Base-by-base conservation (phyloP, 92 coral and sea anemone genomes). In the Porites rus region DNA sequence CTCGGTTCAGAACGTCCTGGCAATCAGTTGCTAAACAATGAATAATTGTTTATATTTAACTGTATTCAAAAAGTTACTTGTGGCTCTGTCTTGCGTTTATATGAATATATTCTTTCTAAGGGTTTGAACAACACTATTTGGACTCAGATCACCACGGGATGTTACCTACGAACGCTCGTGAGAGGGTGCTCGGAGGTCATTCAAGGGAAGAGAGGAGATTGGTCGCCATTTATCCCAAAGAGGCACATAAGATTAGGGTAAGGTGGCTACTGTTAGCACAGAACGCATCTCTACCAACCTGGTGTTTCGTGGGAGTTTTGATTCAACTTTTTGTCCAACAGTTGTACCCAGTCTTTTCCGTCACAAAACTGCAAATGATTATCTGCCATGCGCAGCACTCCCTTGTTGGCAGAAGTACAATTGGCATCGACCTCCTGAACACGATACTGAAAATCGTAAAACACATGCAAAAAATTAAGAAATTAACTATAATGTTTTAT, bases 1-100 rank as follows among this genome's bases (percentile, higher is more conserved):
- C 68, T n/a, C 22, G 21, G 2, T 24, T 52, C 79, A 70, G 54
- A 31, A 82, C 72, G 3, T 68, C 69, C 25, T 68, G 77, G 19
- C 86, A 82, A 68, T 21, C 61, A 12, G 46, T 61, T 5, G 69
- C 86, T 82, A 59, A 22, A 69, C 70, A 13, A 1, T 20, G 14
- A 65, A 16, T 9, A 2, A 38, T 5, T 1, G 0, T 74, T 8
- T 70, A 70, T 17, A 16, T 14, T 7, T n/a, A 11, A 14, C 17
- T 7, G 66, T 11, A 16, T 4, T 16, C 66, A 16, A 6, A 14
- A 18, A 18, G 11, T 56, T 10, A 56, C 46, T 38, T 38, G 46
- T 38, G 46, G 46, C 6, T 38, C 46, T 38, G 46, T 38, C 46
- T 38, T 38, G 46, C 46, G 3, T 38, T 38, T 38, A 3, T 4